A percentile compares a stretch with the other conserved stretches of the same genome.
These are phyloP conservation scores for Drosophila micromelanica DNA, from an alignment of 1,140 invertebrate genomes.

Conservation along the genomic window DNA sequence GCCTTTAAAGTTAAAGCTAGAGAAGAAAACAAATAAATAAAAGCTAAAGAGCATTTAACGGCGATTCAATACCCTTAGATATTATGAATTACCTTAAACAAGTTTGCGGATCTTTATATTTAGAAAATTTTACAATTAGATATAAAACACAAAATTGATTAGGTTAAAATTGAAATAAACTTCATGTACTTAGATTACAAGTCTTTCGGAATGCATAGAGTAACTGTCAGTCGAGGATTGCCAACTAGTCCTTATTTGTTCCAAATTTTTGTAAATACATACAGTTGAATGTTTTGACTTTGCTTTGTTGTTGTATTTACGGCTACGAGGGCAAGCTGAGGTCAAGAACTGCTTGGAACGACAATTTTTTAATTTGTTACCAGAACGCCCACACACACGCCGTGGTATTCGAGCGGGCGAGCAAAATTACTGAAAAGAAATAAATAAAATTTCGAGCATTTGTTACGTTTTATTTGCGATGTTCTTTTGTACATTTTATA, in stretches of 20 bases:
- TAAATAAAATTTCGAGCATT: constrained; percentile 71
- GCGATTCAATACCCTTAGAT: no score
- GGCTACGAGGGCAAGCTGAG: constrained; percentile 29
- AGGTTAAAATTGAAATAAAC: no score
- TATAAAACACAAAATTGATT: no score
- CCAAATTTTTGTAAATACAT: not conserved
- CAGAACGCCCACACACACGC: constrained; percentile 31
- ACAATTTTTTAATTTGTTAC: constrained; percentile 80
- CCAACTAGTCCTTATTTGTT: not conserved
- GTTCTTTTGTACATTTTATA: constrained; percentile 55
- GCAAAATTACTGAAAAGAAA: constrained; percentile 60
- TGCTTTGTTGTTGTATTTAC: constrained; percentile 34
- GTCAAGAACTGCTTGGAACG: constrained; percentile 66
- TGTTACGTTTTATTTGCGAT: constrained; percentile 50
- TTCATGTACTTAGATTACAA: no score
- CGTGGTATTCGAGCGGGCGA: not conserved
- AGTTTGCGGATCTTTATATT: no score
- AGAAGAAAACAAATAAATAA: constrained; percentile 21
- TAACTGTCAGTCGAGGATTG: not conserved
- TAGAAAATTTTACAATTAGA: no score
- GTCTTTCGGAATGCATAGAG: not conserved
- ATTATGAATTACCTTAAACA: no score
- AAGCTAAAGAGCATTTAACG: constrained; percentile 10
- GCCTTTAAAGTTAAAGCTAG: constrained; percentile 4
- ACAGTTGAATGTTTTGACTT: not conserved